Evolutionary conservation across 2,113 vertebrate genomes (phyloP), one percentile per base, ranked within the genome.

Genomic region (Benitochromis conjunctus): DNA sequence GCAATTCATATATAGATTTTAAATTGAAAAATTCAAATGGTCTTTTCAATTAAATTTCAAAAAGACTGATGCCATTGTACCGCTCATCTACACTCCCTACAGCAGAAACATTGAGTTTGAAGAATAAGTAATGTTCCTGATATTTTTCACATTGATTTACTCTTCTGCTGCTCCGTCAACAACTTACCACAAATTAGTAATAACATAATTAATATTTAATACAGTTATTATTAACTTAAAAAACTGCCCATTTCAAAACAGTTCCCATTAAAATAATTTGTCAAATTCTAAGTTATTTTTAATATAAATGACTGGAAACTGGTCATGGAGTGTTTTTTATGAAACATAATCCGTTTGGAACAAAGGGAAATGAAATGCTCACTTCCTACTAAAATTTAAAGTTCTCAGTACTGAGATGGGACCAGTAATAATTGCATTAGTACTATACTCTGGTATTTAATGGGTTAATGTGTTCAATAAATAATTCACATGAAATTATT

Each of bases 331-430:
- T 34, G 48, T 26, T 54, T 62, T 79, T 18, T 18, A 55, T 38
- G 4, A 21, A 48, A 85, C 74, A 62, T 16, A 83, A 83, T 19
- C 48, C 51, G 16, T 80, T 86, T 84, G 56, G 16, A 71, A 36
- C 14, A 71, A 81, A 81, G n/a, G 4, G 18, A 66, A 77, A 80
- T 62, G 2, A 74, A 62, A 51, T 41, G 2, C 77, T 55, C 34
- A 60, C 14, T 62, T 55, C 14, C 53, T 18, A 18, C 5, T 29
- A 74, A 74, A 21, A 7, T 29, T 19, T 7, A 9, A 11, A 79
- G 41, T 56, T 53, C 58, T 82, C 24, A 29, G n/a, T 77, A 2
- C 19, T 34, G 11, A 83, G 56, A 77, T 46, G 6, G 8, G 19
- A 46, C 43, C 3, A 56, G 29, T 80, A 4, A 26, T 81, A 9